Conservation (phyloP, 1,140 invertebrate species). For the Pseudoatta argentina region DNA sequence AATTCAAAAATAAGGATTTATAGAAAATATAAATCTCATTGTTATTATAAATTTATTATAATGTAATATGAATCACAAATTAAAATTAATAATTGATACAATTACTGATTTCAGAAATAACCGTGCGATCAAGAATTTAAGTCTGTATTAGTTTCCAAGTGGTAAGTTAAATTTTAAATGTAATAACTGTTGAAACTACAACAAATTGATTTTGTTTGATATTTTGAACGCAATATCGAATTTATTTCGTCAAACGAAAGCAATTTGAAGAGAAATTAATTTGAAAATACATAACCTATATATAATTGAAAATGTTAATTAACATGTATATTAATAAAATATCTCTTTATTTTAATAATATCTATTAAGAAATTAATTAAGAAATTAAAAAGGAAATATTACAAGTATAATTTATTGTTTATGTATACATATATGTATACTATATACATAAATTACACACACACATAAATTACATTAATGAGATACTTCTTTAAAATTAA, state of each 20-base stretch:
- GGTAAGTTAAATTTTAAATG: background rate
- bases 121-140: background rate
- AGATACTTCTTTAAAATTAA: conserved; percentile 4
- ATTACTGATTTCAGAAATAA: conserved; percentile 1
- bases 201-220: conserved; percentile 5
- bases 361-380: conserved; percentile 10
- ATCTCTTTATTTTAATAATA: conserved; percentile 2
- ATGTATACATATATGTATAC: background rate
- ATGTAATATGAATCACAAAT: background rate
- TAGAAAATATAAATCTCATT: background rate
- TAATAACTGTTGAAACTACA: background rate
- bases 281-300: background rate
- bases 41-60: conserved; percentile 5
- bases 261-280: background rate
- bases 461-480: conserved; percentile 13
- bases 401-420: background rate
- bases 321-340: background rate
- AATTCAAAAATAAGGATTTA: background rate
- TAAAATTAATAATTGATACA: background rate
- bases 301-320: conserved; percentile 16
- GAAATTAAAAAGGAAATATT: background rate
- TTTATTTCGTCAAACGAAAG: background rate
- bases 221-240: background rate
- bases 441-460: no score
- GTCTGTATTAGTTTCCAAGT: background rate